These are phyloP conservation scores for Limnothrissa miodon DNA, from an alignment of 2,113 vertebrate species.

Conservation along the genomic window DNA sequence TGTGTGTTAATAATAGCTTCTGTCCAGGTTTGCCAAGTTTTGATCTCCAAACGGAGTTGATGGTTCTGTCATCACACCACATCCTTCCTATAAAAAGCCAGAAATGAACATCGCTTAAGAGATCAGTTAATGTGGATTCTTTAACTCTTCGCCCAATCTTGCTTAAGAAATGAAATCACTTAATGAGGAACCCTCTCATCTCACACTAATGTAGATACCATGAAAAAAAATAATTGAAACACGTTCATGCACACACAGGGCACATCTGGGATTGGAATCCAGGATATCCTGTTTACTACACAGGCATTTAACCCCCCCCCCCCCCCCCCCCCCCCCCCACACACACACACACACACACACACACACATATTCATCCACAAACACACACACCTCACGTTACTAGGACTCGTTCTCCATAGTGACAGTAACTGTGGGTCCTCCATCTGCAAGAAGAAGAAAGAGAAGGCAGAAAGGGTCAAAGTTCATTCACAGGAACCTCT, in stretches of 20 bases:
- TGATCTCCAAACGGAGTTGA: not conserved
- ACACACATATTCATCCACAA: not conserved
- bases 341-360: not conserved
- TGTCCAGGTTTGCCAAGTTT: not conserved
- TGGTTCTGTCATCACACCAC: not conserved
- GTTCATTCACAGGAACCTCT: not conserved
- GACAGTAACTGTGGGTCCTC: constrained; percentile 82
- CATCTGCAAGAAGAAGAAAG: constrained; percentile 69
- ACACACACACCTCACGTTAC: constrained; percentile 64
- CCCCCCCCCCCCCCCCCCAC: too few relatives aligned
- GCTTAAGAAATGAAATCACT: too few relatives aligned
- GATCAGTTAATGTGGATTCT: not conserved
- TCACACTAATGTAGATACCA: too few relatives aligned
- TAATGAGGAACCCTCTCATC: too few relatives aligned
- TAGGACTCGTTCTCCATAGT: constrained; percentile 86
- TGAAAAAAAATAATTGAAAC: too few relatives aligned
- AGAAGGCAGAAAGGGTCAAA: constrained; percentile 19
- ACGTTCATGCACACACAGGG: not conserved
- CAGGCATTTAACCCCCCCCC: too few relatives aligned
- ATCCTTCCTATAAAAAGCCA: not conserved
- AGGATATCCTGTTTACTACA: too few relatives aligned
- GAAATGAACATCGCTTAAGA: not conserved
- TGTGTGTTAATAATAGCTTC: not conserved
- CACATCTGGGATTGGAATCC: too few relatives aligned
- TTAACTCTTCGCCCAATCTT: not conserved